phyloP scores from a whole-genome alignment of 2,113 vertebrate species.

The Pterocles gutturalis region DNA sequence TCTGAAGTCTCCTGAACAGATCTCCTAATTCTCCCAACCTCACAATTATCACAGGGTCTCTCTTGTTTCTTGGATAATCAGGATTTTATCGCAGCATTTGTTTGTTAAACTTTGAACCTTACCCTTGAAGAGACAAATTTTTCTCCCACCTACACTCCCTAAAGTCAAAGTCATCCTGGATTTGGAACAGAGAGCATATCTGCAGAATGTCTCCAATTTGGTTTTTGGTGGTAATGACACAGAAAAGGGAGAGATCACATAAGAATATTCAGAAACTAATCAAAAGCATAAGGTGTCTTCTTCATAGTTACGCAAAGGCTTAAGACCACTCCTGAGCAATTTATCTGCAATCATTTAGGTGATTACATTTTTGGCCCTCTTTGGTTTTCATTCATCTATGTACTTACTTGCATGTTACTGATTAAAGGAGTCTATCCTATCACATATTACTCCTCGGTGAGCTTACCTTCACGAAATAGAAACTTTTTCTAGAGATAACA shows the following conservation, averaged over 20 bases:
- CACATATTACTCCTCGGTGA: not conserved
- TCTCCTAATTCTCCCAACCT: not conserved
- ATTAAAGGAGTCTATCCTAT: not conserved
- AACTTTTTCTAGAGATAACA: not conserved
- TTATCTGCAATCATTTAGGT: not conserved
- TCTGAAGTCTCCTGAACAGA: not conserved
- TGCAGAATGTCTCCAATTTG: not conserved
- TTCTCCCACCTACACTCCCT: not conserved
- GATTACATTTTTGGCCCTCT: not conserved
- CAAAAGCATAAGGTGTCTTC: not conserved
- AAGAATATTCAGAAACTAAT: not conserved
- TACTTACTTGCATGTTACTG: not conserved
- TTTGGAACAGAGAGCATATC: not conserved
- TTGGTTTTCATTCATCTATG: not conserved
- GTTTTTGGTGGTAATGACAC: not conserved
- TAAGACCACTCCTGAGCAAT: not conserved
- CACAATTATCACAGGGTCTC: not conserved
- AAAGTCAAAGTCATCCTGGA: not conserved
- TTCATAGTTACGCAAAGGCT: not conserved
- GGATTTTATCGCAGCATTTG: not conserved
- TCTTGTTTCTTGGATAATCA: not conserved
- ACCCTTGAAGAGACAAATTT: not conserved
- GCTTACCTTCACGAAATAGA: not conserved
- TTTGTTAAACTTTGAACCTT: not conserved
- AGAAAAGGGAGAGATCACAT: not conserved